phyloP scores from a whole-genome alignment of 2,888 invertebrate genomes.

The Agrypnus murinus region DNA sequence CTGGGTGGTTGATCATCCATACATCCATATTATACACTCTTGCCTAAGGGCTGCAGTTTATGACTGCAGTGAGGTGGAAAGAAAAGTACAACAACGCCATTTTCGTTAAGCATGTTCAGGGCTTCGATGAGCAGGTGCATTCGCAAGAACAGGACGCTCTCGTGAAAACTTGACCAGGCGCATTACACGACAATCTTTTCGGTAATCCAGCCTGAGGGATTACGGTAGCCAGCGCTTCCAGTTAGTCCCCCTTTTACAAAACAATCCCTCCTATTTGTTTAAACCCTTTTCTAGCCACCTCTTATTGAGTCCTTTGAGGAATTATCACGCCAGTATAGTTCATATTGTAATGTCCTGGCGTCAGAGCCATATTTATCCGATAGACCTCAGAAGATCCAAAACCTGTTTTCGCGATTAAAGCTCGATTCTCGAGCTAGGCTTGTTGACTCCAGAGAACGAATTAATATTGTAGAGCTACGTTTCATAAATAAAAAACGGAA shows the following conservation, averaged over 20 bases:
- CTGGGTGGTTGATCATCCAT: no score
- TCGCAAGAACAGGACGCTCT: slow-evolving; percentile 34
- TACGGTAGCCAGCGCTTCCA: slow-evolving; percentile 47
- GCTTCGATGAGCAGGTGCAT: slow-evolving; percentile 39
- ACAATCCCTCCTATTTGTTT: slow-evolving; percentile 59
- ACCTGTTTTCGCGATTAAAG: slow-evolving; percentile 58
- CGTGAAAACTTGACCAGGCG: slow-evolving; percentile 40
- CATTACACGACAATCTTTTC: slow-evolving; percentile 40
- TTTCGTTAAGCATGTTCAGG: slow-evolving; percentile 44
- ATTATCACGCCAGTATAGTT: slow-evolving; percentile 54
- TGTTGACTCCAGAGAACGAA: slow-evolving; percentile 60
- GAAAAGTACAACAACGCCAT: slow-evolving; percentile 39
- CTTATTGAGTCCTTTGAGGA: slow-evolving; percentile 59
- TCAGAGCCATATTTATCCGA: slow-evolving; percentile 43
- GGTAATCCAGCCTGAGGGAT: slow-evolving; percentile 56
- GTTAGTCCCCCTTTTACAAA: slow-evolving; percentile 42
- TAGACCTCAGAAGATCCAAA: no score
- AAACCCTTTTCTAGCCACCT: slow-evolving; percentile 60
- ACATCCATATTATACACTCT: no score
- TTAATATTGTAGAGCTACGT: slow-evolving; percentile 56
- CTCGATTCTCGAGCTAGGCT: slow-evolving; percentile 58
- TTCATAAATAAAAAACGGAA: slow-evolving; percentile 58
- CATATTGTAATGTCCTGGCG: slow-evolving; percentile 51
- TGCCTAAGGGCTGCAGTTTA: slow-evolving; percentile 43
- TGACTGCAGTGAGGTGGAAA: slow-evolving; percentile 52